Evolutionary conservation across 1,140 invertebrate species (phyloP).

Genomic region (Ooceraea biroi): DNA sequence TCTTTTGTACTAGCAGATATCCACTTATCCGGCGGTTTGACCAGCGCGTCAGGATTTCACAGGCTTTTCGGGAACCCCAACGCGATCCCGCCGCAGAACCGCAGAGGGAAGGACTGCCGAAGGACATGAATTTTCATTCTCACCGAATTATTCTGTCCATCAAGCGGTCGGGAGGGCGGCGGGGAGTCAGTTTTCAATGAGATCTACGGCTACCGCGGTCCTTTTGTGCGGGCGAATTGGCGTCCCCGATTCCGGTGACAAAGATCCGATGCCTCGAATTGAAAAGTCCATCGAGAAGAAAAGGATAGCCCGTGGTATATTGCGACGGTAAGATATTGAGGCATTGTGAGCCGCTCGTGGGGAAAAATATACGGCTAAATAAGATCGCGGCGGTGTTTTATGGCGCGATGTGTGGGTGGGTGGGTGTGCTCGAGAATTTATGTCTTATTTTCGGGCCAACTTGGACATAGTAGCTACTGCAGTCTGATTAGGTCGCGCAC

Average conservation of each 20-base stretch:
- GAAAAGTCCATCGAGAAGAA: slow-evolving; percentile 72
- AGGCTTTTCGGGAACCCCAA: slow-evolving; percentile 36
- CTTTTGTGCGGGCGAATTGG: slow-evolving; percentile 74
- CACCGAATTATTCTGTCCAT: slow-evolving; percentile 77
- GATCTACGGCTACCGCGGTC: slow-evolving; percentile 50
- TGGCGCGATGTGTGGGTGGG: slow-evolving; percentile 54
- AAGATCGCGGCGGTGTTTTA: slow-evolving; percentile 68
- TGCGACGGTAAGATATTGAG: slow-evolving; percentile 68
- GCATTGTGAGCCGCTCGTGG: slow-evolving; percentile 68
- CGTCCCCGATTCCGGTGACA: slow-evolving; percentile 56
- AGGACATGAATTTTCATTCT: slow-evolving; percentile 79
- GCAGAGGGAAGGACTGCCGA: slow-evolving; percentile 12
- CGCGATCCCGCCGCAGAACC: slow-evolving; percentile 29
- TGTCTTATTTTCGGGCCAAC: slow-evolving; percentile 64
- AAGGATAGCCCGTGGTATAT: slow-evolving; percentile 67
- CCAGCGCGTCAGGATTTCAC: slow-evolving; percentile 54
- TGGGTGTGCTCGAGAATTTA: slow-evolving; percentile 67
- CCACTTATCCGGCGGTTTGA: slow-evolving; percentile 69
- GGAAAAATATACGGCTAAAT: slow-evolving; percentile 76
- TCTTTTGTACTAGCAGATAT: slow-evolving; percentile 60
- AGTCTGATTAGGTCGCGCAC: slow-evolving; percentile 51
- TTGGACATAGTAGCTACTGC: slow-evolving; percentile 46
- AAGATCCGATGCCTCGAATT: slow-evolving; percentile 70
- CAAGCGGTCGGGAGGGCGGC: slow-evolving; percentile 38
- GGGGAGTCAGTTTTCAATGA: slow-evolving; percentile 67